These are phyloP conservation scores for Cerceris rybyensis DNA, from an alignment of 2,888 invertebrate species.

Conservation along the genomic window DNA sequence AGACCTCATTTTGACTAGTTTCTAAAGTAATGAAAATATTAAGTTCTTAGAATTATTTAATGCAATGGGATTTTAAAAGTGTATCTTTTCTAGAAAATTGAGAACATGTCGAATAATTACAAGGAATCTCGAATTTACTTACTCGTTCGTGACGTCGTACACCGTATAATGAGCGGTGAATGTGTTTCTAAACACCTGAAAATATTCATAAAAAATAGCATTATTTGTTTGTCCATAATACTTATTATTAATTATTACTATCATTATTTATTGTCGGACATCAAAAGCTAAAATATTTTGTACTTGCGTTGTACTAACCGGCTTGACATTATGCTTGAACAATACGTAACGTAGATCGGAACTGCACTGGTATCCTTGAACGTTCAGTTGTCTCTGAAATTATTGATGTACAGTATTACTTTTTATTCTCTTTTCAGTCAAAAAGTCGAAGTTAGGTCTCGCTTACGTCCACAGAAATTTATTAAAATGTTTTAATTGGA, in stretches of 20 bases:
- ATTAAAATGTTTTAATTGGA: no score
- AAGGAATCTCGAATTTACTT: slow-evolving; percentile 82
- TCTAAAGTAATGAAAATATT: no score
- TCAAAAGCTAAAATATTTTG: not conserved
- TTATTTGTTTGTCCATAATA: not conserved
- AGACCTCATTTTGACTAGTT: no score
- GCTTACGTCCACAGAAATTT: no score
- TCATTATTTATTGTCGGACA: not conserved
- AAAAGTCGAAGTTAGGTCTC: no score
- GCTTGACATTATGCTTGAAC: slow-evolving; percentile 94
- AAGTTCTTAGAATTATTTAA: no score
- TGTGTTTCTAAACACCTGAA: slow-evolving; percentile 92
- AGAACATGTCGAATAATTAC: not conserved
- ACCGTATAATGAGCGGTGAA: slow-evolving; percentile 95
- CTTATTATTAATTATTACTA: no score
- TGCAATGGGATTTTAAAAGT: no score
- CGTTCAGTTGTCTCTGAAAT: slow-evolving; percentile 92
- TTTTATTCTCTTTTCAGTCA: slow-evolving; percentile 11
- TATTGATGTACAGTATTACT: slow-evolving; percentile 38
- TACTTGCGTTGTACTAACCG: slow-evolving; percentile 84
- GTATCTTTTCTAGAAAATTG: no score
- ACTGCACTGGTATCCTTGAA: slow-evolving; percentile 93
- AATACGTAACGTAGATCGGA: slow-evolving; percentile 93
- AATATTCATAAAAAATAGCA: slow-evolving; percentile 69
- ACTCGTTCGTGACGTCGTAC: slow-evolving; percentile 96